Base-by-base conservation (phyloP, 1,140 invertebrate genomes). In the Drosophila ananassae region DNA sequence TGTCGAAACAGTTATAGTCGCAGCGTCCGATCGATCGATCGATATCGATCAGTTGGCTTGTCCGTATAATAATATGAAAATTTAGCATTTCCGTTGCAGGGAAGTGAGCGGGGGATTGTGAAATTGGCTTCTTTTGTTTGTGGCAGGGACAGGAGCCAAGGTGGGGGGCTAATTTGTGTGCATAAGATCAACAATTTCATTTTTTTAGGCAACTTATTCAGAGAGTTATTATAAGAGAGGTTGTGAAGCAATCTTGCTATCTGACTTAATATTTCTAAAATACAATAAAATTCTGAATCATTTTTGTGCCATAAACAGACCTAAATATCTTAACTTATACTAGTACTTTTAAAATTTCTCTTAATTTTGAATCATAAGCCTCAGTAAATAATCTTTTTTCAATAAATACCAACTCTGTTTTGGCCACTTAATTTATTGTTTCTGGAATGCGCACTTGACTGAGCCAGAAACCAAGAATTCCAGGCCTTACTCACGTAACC, bases 21-120 rank as follows among this genome's bases (percentile, higher is more conserved):
- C 51, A 37, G 54, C 22, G 30, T 22, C 24, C 17, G 13, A 52
- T 41, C 73, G 47, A 52, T 41, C 73, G 47, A 74, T 79, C 73
- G 77, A 67, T 77, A 79, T 73, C 63, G 73, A 76, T 76, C 66
- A 62, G 66, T 72, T 61, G 63, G 63, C 56, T 61, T 61, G 63
- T 80, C 67, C 82, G 82, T 87, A 87, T 87, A 89, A 87, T 87
- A 89, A 89, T 89, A 89, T 87, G 83, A 89, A 83, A 83, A 89
- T 87, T 89, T 89, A 87, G 75, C 83, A 89, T 87, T 87, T 87
- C 83, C 83, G 83, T 77, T 87, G 72, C 54, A 47, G 37, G 3
- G 50, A 24, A 52, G 57, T 7, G 30, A 68, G 64, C 52, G 64
- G 47, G 60, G 72, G 22, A 67, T 87, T 89, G 76, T 72, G 83